Evolutionary conservation across 2,888 invertebrate species (phyloP).

Genomic region (Antitype chi): DNA sequence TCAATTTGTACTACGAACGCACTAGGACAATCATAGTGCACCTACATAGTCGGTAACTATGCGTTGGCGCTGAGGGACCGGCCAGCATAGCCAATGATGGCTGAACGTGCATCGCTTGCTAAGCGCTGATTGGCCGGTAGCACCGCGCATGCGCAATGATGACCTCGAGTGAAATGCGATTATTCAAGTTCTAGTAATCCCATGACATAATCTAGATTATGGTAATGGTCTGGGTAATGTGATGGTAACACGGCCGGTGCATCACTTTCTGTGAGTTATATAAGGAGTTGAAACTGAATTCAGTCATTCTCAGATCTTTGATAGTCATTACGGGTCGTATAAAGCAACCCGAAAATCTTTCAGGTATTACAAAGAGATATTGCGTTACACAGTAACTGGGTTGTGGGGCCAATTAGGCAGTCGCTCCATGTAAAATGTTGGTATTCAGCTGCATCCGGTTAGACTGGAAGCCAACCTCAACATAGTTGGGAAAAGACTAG

Average conservation of each 20-base stretch:
- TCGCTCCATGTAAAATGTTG: background rate
- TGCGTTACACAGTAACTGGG: background rate
- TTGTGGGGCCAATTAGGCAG: background rate
- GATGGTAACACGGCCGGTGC: constrained; percentile 2
- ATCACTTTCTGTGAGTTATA: constrained; percentile 7
- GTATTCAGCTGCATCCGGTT: background rate
- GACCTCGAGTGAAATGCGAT: constrained; percentile 83
- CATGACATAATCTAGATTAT: constrained; percentile 88
- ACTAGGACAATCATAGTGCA: constrained; percentile 77
- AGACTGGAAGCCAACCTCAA: background rate
- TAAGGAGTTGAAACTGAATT: background rate
- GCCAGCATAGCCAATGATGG: constrained; percentile 84
- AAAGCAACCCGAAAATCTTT: background rate
- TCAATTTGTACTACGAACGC: constrained; percentile 42
- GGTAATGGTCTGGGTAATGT: constrained; percentile 70
- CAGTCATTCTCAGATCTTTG: background rate
- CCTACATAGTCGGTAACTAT: constrained; percentile 86
- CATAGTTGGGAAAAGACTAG: background rate
- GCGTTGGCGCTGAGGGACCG: constrained; percentile 78
- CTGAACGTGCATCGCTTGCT: constrained; percentile 78
- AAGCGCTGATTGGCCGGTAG: constrained; percentile 71
- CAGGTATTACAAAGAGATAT: background rate
- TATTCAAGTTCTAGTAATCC: constrained; percentile 87
- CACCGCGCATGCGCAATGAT: constrained; percentile 62
- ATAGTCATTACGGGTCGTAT: background rate